These are phyloP conservation scores for Sebastes iracundus DNA, from an alignment of 2,797 vertebrate genomes.

Conservation along the genomic window DNA sequence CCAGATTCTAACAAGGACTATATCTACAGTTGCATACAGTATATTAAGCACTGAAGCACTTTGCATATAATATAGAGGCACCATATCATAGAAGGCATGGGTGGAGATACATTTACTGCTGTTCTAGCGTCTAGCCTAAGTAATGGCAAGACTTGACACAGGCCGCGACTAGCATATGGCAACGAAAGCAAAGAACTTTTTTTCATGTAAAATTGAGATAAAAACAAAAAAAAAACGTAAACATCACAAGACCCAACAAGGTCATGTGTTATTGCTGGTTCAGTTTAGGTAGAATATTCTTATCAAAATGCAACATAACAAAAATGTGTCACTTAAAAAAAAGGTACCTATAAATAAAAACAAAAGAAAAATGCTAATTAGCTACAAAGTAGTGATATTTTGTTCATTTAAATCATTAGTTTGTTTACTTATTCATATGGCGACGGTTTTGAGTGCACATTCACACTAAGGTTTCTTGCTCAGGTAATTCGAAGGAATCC, in stretches of 20 bases:
- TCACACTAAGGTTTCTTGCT: slow-evolving; percentile 91
- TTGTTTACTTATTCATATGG: slow-evolving; percentile 3
- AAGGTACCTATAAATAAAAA: slow-evolving; percentile 80
- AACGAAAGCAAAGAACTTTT: slow-evolving; percentile 37
- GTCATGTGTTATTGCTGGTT: slow-evolving; percentile 72
- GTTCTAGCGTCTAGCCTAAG: slow-evolving; percentile 51
- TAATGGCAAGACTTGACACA: slow-evolving; percentile 47
- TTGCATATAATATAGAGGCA: slow-evolving; percentile 79
- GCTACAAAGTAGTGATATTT: slow-evolving; percentile 64
- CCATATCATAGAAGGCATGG: slow-evolving; percentile 73
- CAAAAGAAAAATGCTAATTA: slow-evolving; percentile 67
- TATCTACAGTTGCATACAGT: slow-evolving; percentile 59
- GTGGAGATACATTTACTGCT: slow-evolving; percentile 60
- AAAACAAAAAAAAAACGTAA: slow-evolving; percentile 54
- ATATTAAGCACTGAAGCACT: slow-evolving; percentile 69
- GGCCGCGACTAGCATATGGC: slow-evolving; percentile 69
- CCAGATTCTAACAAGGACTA: slow-evolving; percentile 27
- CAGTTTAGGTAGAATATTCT: slow-evolving; percentile 59
- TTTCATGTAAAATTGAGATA: slow-evolving; percentile 35
- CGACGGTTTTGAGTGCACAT: neutral
- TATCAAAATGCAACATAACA: slow-evolving; percentile 70
- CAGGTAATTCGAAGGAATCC: slow-evolving; percentile 99
- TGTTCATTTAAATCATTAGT: slow-evolving; percentile 35
- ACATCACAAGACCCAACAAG: slow-evolving; percentile 56
- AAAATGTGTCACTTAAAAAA: slow-evolving; percentile 49